phyloP scores from a whole-genome alignment of 2,888 invertebrate species.

The Cerastis rubricosa region DNA sequence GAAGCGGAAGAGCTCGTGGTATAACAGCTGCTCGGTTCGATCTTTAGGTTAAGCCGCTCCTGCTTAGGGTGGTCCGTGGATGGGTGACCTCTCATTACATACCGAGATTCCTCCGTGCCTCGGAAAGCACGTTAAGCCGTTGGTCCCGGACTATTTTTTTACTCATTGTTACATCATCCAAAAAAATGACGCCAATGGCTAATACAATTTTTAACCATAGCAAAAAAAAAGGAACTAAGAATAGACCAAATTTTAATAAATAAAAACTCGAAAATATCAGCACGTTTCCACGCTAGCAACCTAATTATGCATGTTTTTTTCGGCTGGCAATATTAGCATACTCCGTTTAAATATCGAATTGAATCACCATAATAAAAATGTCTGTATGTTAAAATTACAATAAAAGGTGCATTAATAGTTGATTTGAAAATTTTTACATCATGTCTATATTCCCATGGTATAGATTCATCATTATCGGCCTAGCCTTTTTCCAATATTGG shows the following conservation, averaged over 20 bases:
- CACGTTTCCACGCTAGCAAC: conserved; percentile 10
- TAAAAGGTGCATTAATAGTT: neutral
- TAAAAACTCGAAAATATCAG: conserved; percentile 2
- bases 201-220: neutral
- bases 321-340: conserved; percentile 46
- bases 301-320: conserved; percentile 44
- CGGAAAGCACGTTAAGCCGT: no score
- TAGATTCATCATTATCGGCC: neutral
- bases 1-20: no score
- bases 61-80: no score
- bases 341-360: conserved; percentile 25
- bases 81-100: no score
- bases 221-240: conserved; percentile 8
- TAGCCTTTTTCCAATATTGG: neutral
- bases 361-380: conserved; percentile 1
- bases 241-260: neutral
- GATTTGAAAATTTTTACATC: neutral
- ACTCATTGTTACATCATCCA: neutral
- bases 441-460: neutral
- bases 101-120: no score
- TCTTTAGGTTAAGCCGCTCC: no score
- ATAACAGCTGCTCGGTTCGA: no score
- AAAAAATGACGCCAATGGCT: neutral
- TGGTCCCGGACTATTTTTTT: neutral
- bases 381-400: neutral